A percentile compares a stretch with the other conserved stretches of the same genome.
phyloP scores from a whole-genome alignment of 2,888 invertebrate species.

The Archaeoteleia sp. region DNA sequence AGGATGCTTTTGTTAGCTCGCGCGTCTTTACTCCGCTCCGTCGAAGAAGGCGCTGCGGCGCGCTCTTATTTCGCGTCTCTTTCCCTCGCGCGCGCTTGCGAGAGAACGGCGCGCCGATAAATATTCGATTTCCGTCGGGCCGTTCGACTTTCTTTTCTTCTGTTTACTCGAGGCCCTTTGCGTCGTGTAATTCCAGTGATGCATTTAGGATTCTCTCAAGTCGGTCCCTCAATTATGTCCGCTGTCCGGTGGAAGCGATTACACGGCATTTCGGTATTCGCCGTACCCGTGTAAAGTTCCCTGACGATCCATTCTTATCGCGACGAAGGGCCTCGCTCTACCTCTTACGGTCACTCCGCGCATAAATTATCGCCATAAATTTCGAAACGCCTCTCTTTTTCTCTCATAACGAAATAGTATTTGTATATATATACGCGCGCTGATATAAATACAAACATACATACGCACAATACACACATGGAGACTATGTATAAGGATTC shows the following conservation, averaged over 20 bases:
- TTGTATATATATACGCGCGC: constrained; percentile 9
- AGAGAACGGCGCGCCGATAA: constrained; percentile 37
- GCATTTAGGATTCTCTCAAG: constrained; percentile 56
- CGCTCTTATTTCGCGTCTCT: constrained; percentile 41
- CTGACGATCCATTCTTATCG: constrained; percentile 73
- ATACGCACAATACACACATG: not conserved
- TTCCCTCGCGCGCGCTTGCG: not conserved
- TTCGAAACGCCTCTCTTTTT: constrained; percentile 62
- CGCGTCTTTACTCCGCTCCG: constrained; percentile 18
- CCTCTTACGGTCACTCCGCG: constrained; percentile 52
- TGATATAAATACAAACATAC: constrained; percentile 9
- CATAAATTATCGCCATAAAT: constrained; percentile 73
- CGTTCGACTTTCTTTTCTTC: constrained; percentile 50
- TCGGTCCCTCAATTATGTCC: constrained; percentile 57
- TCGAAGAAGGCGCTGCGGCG: not conserved
- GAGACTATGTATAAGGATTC: not conserved
- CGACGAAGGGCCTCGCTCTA: constrained; percentile 61
- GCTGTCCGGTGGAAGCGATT: constrained; percentile 60
- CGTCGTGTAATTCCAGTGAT: constrained; percentile 56
- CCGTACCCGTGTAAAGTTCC: constrained; percentile 62
- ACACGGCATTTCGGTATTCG: constrained; percentile 69
- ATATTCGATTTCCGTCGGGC: constrained; percentile 52
- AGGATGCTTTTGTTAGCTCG: constrained; percentile 49
- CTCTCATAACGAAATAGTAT: constrained; percentile 47
- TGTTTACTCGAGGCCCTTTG: constrained; percentile 51